Conservation (phyloP, 2,797 vertebrate genomes). For the Pseudocheirus occidentalis region DNA sequence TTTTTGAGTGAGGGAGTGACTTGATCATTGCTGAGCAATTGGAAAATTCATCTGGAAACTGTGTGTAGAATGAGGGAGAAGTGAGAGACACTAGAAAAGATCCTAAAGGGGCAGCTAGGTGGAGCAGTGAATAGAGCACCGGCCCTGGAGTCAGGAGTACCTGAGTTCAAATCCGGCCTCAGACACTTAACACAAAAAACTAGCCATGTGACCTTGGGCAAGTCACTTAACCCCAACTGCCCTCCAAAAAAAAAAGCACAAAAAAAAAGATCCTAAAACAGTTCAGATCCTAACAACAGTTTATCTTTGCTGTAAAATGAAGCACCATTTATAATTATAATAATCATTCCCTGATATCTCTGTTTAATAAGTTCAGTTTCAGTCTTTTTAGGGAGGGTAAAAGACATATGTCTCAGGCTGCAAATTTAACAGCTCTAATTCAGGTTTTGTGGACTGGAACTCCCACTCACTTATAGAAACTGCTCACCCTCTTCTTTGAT, state of each 20-base stretch:
- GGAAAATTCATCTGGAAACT: background rate
- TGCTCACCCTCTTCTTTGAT: background rate
- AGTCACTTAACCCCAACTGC: too few relatives aligned
- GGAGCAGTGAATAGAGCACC: too few relatives aligned
- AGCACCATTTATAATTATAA: background rate
- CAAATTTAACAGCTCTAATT: background rate
- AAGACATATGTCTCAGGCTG: conserved; percentile 6
- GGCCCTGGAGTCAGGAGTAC: too few relatives aligned
- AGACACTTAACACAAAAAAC: too few relatives aligned
- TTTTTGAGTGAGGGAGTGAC: background rate
- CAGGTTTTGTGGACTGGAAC: background rate
- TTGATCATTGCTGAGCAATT: background rate
- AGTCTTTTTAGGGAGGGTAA: background rate
- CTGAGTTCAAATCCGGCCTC: too few relatives aligned
- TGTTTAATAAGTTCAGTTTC: background rate
- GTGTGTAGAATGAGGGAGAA: background rate
- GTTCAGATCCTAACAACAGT: too few relatives aligned
- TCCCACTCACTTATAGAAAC: background rate
- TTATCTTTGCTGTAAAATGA: background rate
- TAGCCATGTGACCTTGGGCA: too few relatives aligned
- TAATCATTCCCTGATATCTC: conserved; percentile 25
- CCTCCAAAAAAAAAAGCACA: too few relatives aligned
- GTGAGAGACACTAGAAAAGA: background rate
- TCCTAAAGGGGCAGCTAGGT: too few relatives aligned
- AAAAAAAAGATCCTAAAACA: background rate